These are phyloP conservation scores for Portunus trituberculatus DNA, from an alignment of 1,140 invertebrate species.

Conservation along the genomic window DNA sequence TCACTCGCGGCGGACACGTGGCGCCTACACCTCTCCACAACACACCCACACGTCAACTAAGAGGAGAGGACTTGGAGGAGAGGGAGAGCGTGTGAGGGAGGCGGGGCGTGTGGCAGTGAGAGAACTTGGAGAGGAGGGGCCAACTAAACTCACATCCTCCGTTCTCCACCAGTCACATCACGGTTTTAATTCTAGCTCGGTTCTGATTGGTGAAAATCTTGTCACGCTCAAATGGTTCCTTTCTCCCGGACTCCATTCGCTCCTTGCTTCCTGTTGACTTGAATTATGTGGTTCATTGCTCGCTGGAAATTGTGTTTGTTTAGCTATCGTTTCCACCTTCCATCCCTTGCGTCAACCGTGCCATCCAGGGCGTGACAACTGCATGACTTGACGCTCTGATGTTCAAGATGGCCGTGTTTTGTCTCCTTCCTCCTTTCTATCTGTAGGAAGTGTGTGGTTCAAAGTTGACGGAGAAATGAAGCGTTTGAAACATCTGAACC, in stretches of 20 bases:
- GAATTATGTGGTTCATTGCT: background rate
- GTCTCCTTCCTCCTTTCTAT: too few species aligned
- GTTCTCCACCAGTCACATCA: background rate
- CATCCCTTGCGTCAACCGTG: too few species aligned
- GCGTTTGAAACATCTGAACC: too few species aligned
- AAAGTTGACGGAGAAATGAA: too few species aligned
- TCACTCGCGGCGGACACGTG: background rate
- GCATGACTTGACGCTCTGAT: too few species aligned
- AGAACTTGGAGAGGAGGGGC: too few species aligned
- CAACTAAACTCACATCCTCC: background rate
- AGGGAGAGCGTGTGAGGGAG: background rate
- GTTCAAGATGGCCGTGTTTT: too few species aligned
- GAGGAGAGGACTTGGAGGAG: too few species aligned
- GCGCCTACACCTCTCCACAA: background rate
- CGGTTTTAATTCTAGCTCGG: background rate
- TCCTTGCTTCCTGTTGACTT: background rate
- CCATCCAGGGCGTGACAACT: too few species aligned
- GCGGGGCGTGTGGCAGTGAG: background rate
- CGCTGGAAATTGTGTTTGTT: background rate
- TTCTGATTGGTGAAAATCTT: background rate
- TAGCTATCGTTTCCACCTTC: too few species aligned
- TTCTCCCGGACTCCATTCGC: background rate
- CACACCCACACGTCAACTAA: background rate
- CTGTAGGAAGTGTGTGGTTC: too few species aligned
- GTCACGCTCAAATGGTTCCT: background rate